Evolutionary conservation across 2,888 invertebrate genomes (phyloP), one percentile per base, ranked within the genome.

Genomic region (Lithophane socia): DNA sequence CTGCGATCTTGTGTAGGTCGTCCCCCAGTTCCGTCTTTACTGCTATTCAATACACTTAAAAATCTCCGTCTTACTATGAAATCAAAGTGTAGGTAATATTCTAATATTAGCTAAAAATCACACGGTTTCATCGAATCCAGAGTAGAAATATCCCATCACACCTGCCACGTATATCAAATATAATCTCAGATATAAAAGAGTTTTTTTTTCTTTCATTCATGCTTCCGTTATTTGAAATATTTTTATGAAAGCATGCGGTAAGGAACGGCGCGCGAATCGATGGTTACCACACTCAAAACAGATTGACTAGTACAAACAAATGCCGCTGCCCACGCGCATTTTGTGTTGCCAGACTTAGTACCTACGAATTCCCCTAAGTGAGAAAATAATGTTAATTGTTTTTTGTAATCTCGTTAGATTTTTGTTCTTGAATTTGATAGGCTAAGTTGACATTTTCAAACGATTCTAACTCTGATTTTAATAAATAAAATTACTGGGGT

Each of bases 231-330:
- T 74, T 75, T 66, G 42, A 81, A 78, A 71, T 77, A 80, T 80
- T 86, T 82, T 83, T 85, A 88, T 86, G 75, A 80, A 86, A 82
- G 67, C 71, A 65, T 60, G 60, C 68, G 47, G 65, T 84, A 77
- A 82, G 77, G 73, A 76, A 84, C 63, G 68, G 64, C 52, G 79
- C 67, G 86, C 73, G 78, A 81, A 84, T 84, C 82, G 83, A 88
- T 61, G 75, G 84, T 87, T 80, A 86, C 88, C 86, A 87, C 84
- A 87, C 84, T 85, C 76, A 74, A 86, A 88, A 82, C 88, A 88
- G 80, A 85, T 83, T 79, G 80, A 81, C 77, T 88, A 80, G 75
- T 80, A 82, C 79, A 88, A 88, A 88, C 88, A 88, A 87, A 84
- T 80, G 79, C 70, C 42, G 73, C 73, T 76, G 80, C 86, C 84